Conservation (phyloP, 2,113 vertebrate genomes). For the Semicossyphus pulcher region DNA sequence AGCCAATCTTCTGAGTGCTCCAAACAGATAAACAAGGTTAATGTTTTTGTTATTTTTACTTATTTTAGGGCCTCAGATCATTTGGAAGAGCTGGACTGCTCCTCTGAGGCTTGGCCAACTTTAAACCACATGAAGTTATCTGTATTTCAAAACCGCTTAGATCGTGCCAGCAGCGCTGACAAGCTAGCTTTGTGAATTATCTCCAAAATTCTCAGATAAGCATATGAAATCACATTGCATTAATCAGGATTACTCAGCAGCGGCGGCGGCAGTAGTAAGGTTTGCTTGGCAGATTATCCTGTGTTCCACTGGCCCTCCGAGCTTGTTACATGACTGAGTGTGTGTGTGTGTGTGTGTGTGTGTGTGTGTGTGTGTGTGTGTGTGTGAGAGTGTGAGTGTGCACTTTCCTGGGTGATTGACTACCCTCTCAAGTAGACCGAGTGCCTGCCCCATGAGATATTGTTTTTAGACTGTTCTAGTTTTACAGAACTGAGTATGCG, state of each 20-base stretch:
- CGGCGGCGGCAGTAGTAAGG: conserved; percentile 23
- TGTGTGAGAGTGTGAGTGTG: background rate
- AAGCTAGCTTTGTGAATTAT: conserved; percentile 31
- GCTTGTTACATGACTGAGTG: conserved; percentile 46
- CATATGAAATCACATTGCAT: conserved; percentile 53
- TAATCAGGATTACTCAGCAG: conserved; percentile 69
- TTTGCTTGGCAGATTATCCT: conserved; percentile 63
- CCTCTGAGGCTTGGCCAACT: background rate
- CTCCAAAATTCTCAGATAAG: conserved; percentile 50
- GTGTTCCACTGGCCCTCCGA: conserved; percentile 33
- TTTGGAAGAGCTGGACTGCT: background rate
- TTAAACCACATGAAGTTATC: background rate
- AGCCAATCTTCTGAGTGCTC: background rate
- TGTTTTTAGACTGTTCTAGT: conserved; percentile 72
- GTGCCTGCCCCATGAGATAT: conserved; percentile 63
- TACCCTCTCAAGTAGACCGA: conserved; percentile 58
- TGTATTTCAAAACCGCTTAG: conserved; percentile 28
- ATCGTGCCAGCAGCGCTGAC: conserved; percentile 20
- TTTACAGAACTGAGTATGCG: conserved; percentile 43
- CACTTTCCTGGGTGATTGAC: conserved; percentile 45
- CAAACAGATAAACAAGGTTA: background rate
- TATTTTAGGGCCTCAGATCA: background rate
- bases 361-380: background rate
- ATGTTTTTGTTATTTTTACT: background rate
- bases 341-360: conserved; percentile 8